phyloP scores from a whole-genome alignment of 2,888 invertebrate genomes.

The Rhopalosiphum nymphaeae region DNA sequence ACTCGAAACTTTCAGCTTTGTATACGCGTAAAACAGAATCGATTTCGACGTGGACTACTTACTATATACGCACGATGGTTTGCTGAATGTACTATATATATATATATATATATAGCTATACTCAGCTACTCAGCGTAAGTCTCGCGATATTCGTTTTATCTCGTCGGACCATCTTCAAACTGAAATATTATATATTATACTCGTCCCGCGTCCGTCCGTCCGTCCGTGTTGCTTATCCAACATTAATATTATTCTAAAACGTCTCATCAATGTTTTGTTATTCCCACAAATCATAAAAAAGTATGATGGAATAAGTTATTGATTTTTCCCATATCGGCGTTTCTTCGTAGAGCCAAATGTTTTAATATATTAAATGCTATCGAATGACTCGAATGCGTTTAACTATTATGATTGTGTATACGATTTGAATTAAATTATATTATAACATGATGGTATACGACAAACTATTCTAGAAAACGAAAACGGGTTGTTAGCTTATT shows the following conservation, averaged over 20 bases:
- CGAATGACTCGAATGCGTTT: no score
- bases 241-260: not conserved
- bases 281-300: not conserved
- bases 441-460: no score
- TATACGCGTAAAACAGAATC: not conserved
- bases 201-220: not conserved
- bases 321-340: not conserved
- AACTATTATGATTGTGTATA: no score
- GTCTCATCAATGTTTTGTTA: not conserved
- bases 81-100: not conserved
- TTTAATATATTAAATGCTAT: no score
- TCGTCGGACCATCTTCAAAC: not conserved
- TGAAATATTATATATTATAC: not conserved
- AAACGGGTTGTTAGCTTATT: no score
- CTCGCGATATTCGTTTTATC: not conserved
- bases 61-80: not conserved
- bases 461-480: no score
- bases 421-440: no score
- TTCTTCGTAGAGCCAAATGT: not conserved
- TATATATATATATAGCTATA: not conserved
- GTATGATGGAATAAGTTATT: not conserved
- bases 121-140: not conserved
- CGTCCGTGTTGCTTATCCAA: not conserved
- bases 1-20: conserved; percentile 5
- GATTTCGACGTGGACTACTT: not conserved